These are phyloP conservation scores for Yponomeuta sedellus DNA, from an alignment of 2,888 invertebrate genomes.

Conservation along the genomic window DNA sequence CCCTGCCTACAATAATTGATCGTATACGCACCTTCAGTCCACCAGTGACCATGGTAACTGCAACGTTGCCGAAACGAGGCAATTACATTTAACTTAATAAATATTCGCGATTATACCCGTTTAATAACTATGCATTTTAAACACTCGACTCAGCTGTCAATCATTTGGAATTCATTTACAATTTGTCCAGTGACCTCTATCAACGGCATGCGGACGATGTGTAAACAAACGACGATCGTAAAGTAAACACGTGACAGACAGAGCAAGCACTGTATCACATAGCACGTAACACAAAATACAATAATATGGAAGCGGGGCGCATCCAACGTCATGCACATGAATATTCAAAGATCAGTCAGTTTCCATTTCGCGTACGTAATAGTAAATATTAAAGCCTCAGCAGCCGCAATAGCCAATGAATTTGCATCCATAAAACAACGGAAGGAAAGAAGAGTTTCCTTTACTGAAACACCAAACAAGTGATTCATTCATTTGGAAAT, in stretches of 20 bases:
- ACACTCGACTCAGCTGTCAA: neutral
- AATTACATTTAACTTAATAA: too few relatives aligned
- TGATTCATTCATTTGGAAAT: conserved; percentile 61
- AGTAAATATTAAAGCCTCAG: neutral
- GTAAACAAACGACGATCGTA: conserved; percentile 6
- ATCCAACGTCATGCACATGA: conserved; percentile 45
- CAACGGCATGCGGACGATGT: neutral
- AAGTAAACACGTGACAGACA: conserved; percentile 9
- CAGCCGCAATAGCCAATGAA: neutral
- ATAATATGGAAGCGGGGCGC: conserved; percentile 14
- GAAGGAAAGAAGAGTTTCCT: conserved; percentile 15
- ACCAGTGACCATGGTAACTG: too few relatives aligned
- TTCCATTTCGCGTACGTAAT: conserved; percentile 70
- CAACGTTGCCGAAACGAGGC: too few relatives aligned
- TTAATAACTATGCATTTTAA: neutral
- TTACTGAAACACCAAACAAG: neutral
- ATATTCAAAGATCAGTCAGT: conserved; percentile 69
- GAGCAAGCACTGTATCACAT: neutral
- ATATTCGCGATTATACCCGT: too few relatives aligned
- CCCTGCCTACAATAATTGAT: too few relatives aligned
- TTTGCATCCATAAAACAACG: conserved; percentile 7
- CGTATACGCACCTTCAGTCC: too few relatives aligned
- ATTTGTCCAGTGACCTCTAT: conserved; percentile 5
- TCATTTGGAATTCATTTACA: conserved; percentile 4
- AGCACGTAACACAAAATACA: neutral